A percentile compares a stretch with the other conserved stretches of the same genome.
Evolutionary conservation across 2,888 invertebrate species (phyloP).

Genomic region (Sphaerolaimus hirsutus): DNA sequence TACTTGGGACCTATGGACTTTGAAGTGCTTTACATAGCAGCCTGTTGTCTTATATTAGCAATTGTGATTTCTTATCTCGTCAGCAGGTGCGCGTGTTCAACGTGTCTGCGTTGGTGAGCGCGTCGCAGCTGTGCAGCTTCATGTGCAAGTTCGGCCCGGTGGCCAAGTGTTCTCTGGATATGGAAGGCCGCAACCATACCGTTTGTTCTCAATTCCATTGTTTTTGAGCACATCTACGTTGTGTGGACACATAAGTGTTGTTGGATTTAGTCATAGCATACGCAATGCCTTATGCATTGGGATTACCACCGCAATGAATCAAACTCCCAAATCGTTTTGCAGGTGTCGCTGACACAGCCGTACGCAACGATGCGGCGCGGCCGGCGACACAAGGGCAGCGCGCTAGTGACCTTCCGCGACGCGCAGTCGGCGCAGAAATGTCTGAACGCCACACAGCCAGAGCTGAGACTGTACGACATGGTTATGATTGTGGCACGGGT

Average conservation of each 20-base stretch:
- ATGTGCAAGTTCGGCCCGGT: conserved; percentile 19
- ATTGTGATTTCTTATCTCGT: no score
- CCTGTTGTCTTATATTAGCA: no score
- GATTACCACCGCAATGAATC: no score
- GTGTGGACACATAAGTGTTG: no score
- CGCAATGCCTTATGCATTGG: no score
- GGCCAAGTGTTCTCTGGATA: background rate
- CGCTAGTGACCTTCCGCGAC: conserved; percentile 14
- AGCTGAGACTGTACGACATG: conserved; percentile 21
- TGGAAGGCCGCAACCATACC: background rate
- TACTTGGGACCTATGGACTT: no score
- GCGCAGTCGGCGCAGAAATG: conserved; percentile 13
- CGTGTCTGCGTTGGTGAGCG: conserved; percentile 18
- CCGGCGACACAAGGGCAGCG: conserved; percentile 14
- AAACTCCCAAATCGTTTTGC: background rate
- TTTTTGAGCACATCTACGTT: no score
- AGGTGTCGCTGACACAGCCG: background rate
- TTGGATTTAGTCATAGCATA: no score
- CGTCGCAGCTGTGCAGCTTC: conserved; percentile 20
- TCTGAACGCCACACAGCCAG: conserved; percentile 14
- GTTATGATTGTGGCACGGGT: conserved; percentile 16
- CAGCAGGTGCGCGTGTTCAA: conserved; percentile 18
- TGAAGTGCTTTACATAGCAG: no score
- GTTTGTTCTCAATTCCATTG: no score
- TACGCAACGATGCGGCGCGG: conserved; percentile 18